Conservation (phyloP, 1,140 invertebrate genomes). For the Medauroidea extradentata region DNA sequence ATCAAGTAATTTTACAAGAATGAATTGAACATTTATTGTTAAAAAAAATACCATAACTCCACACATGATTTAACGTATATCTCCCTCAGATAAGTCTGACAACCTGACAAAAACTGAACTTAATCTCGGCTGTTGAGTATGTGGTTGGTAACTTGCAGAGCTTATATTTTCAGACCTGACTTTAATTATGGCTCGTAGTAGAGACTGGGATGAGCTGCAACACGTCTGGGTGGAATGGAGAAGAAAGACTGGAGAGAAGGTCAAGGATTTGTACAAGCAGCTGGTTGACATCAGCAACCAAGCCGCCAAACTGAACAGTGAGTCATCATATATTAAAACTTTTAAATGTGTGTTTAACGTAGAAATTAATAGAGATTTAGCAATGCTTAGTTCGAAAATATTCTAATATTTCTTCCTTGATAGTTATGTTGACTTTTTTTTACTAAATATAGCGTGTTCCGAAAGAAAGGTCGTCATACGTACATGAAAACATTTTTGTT, state of each 20-base stretch:
- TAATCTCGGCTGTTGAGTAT: not conserved
- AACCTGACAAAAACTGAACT: not conserved
- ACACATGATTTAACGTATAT: not conserved
- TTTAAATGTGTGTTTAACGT: too few relatives aligned
- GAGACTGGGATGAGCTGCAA: slow-evolving; percentile 79
- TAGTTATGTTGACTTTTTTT: too few relatives aligned
- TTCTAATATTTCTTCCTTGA: too few relatives aligned
- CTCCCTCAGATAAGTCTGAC: not conserved
- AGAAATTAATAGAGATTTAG: too few relatives aligned
- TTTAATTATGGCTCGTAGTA: slow-evolving; percentile 59
- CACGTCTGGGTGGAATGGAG: slow-evolving; percentile 87
- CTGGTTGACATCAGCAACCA: slow-evolving; percentile 81
- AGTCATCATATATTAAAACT: too few relatives aligned
- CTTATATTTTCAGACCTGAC: slow-evolving; percentile 44
- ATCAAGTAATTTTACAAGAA: too few relatives aligned
- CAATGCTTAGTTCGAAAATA: too few relatives aligned
- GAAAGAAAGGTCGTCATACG: too few relatives aligned
- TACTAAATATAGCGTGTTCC: too few relatives aligned
- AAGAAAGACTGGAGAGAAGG: slow-evolving; percentile 67
- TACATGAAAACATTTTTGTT: too few relatives aligned
- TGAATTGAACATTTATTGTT: too few relatives aligned
- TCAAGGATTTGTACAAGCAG: slow-evolving; percentile 77
- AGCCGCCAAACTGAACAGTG: slow-evolving; percentile 81
- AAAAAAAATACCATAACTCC: too few relatives aligned
- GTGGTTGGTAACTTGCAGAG: not conserved